Evolutionary conservation across 2,113 vertebrate species (phyloP).

Genomic region (Apteryx mantelli): DNA sequence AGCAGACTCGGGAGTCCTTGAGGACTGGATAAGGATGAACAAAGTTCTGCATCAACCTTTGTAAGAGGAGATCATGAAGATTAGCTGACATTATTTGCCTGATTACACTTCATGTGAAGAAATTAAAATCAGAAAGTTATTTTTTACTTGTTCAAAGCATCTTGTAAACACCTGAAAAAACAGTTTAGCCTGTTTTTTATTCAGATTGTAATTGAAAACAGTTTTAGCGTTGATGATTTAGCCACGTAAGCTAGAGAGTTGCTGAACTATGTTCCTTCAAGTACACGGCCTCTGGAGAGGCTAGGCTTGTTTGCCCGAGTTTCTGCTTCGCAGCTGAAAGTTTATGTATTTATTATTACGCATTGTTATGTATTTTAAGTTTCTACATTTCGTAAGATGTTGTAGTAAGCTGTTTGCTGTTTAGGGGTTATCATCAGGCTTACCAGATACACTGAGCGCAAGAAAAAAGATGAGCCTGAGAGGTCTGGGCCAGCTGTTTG

Average conservation of each 20-base stretch:
- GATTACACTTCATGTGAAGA: background rate
- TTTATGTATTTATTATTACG: background rate
- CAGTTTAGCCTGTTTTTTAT: background rate
- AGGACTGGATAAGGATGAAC: background rate
- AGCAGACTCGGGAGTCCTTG: background rate
- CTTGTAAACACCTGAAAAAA: background rate
- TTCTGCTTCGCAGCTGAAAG: background rate
- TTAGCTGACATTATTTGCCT: background rate
- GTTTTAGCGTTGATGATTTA: background rate
- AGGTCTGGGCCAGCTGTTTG: background rate
- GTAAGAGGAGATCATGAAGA: background rate
- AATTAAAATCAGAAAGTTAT: background rate
- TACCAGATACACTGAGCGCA: background rate
- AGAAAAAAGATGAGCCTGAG: background rate
- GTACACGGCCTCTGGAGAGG: no score
- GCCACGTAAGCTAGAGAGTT: background rate
- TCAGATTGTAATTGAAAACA: background rate
- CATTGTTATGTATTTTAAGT: background rate
- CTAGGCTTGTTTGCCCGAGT: background rate
- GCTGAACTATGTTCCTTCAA: background rate
- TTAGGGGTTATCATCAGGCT: background rate
- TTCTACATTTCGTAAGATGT: background rate
- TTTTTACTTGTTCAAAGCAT: background rate
- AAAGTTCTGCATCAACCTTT: background rate
- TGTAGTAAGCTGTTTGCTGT: background rate